Evolutionary conservation across 2,888 invertebrate genomes (phyloP).

Genomic region (Apodemia duryi): DNA sequence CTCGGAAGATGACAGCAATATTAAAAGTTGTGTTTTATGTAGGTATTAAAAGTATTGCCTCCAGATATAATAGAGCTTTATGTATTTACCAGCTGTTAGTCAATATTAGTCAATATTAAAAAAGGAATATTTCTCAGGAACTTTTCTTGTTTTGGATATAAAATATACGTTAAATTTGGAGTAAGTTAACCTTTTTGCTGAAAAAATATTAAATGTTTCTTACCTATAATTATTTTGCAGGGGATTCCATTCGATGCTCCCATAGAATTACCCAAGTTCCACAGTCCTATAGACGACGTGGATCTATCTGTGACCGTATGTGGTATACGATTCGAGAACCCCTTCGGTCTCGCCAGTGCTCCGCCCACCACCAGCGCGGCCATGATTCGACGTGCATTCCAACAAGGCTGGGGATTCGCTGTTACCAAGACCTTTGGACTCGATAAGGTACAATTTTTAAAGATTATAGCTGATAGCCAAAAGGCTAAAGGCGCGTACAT

Average conservation of each 20-base stretch:
- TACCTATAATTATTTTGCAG: conserved; percentile 44
- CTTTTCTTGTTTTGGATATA: too few relatives aligned
- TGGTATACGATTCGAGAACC: conserved; percentile 96
- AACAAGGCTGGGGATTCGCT: conserved; percentile 98
- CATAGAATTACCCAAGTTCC: conserved; percentile 93
- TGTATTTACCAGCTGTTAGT: too few relatives aligned
- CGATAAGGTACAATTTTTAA: conserved; percentile 85
- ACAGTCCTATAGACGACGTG: conserved; percentile 94
- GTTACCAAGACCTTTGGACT: conserved; percentile 98
- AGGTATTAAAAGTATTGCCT: too few relatives aligned
- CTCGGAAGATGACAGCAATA: too few relatives aligned
- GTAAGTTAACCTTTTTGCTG: too few relatives aligned
- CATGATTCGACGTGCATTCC: conserved; percentile 97
- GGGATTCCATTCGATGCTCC: conserved; percentile 80
- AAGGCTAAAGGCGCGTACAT: too few relatives aligned
- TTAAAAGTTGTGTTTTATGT: too few relatives aligned
- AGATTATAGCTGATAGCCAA: background rate
- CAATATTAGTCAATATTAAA: too few relatives aligned
- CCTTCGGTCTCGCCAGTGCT: conserved; percentile 98
- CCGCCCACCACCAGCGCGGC: conserved; percentile 96
- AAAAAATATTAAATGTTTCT: too few relatives aligned
- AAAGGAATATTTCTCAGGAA: too few relatives aligned
- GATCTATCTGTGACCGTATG: conserved; percentile 96
- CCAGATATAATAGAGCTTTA: too few relatives aligned
- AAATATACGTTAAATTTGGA: too few relatives aligned